Percentiles rank a stretch among this genome's conserved stretches.
These are phyloP conservation scores for Exephanes ischioxanthus DNA, from an alignment of 2,888 invertebrate genomes.

Conservation along the genomic window DNA sequence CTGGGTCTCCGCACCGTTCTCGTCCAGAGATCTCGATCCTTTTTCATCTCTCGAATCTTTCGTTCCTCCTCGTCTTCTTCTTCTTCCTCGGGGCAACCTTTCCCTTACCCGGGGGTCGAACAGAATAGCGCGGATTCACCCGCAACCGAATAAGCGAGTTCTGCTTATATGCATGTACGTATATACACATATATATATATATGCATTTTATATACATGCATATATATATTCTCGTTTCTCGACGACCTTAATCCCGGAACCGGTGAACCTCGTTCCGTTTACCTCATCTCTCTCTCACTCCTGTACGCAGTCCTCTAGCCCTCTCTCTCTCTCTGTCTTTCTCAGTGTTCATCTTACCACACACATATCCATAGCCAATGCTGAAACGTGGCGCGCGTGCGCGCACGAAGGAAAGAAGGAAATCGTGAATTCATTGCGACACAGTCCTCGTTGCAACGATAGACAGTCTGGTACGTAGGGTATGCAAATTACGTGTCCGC, in stretches of 20 bases:
- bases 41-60: slow-evolving; percentile 13
- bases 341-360: slow-evolving; percentile 15
- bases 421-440: slow-evolving; percentile 44
- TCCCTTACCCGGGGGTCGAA: slow-evolving; percentile 40
- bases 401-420: slow-evolving; percentile 20
- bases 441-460: slow-evolving; percentile 37
- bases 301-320: neutral
- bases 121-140: slow-evolving; percentile 45
- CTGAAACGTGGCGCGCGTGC: slow-evolving; percentile 7
- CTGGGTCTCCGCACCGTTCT: slow-evolving; percentile 53
- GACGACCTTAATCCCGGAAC: slow-evolving; percentile 62
- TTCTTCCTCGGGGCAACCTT: slow-evolving; percentile 34
- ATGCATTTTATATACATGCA: neutral
- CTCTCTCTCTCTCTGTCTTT: slow-evolving; percentile 1
- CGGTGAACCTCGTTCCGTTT: slow-evolving; percentile 70
- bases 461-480: slow-evolving; percentile 8
- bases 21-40: slow-evolving; percentile 2
- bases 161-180: neutral
- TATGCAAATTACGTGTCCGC: slow-evolving; percentile 53
- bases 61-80: slow-evolving; percentile 13
- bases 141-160: slow-evolving; percentile 29
- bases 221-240: slow-evolving; percentile 36
- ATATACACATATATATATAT: neutral
- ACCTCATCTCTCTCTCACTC: slow-evolving; percentile 40
- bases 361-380: neutral